phyloP scores from a whole-genome alignment of 2,888 invertebrate genomes.

The Rhagonycha fulva region DNA sequence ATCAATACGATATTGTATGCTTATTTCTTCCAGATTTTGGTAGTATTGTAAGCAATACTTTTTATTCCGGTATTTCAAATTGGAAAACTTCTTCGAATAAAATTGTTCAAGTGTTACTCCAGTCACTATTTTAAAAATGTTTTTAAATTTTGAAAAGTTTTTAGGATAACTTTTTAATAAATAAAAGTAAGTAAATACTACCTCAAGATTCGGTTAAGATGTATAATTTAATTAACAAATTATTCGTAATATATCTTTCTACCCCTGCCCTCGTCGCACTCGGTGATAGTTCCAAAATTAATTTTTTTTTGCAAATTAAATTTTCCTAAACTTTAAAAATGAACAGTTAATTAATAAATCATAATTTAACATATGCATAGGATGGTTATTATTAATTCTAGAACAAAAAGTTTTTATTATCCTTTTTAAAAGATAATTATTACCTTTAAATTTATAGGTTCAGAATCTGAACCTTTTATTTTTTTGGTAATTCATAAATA shows the following conservation, averaged over 20 bases:
- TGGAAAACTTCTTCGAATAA: not conserved
- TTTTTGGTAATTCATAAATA: not conserved
- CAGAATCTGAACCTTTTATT: not conserved
- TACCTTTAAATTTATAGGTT: not conserved
- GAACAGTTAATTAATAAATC: not conserved
- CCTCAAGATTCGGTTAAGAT: not conserved
- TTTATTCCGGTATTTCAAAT: not conserved
- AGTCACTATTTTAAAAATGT: not conserved
- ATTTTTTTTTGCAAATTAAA: too few species aligned
- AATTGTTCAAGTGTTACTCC: not conserved
- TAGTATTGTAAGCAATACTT: not conserved
- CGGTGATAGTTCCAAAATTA: not conserved
- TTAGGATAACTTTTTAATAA: not conserved
- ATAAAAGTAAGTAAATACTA: not conserved
- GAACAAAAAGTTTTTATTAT: not conserved
- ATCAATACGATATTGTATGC: not conserved
- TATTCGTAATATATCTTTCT: not conserved
- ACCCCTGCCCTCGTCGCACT: not conserved
- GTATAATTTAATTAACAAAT: not conserved
- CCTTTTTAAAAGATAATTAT: not conserved
- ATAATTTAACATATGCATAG: not conserved
- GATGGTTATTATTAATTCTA: not conserved
- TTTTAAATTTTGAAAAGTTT: not conserved
- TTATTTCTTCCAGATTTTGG: not conserved
- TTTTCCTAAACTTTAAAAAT: not conserved